phyloP scores from a whole-genome alignment of 2,113 vertebrate genomes.

The Agelaius phoeniceus region DNA sequence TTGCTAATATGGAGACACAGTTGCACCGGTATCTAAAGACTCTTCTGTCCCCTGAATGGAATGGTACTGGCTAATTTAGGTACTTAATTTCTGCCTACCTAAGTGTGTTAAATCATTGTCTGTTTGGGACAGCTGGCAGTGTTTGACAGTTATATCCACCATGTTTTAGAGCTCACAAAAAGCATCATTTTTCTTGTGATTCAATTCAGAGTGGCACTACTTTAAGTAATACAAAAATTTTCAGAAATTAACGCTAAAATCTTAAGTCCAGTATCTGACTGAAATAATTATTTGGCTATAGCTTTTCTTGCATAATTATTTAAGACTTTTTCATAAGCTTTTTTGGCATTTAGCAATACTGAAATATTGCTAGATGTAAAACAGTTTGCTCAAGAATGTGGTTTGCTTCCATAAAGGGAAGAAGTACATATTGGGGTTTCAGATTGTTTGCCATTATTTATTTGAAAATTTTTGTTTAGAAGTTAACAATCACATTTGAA shows the following conservation, averaged over 20 bases:
- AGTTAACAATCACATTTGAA: neutral
- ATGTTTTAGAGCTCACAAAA: neutral
- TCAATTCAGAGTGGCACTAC: neutral
- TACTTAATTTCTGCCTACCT: neutral
- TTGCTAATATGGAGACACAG: neutral
- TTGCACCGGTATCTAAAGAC: neutral
- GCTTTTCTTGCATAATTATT: neutral
- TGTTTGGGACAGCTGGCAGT: neutral
- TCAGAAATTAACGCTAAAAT: neutral
- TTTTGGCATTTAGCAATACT: neutral
- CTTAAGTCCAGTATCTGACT: neutral
- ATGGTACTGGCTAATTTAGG: neutral
- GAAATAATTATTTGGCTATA: neutral
- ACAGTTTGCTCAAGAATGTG: neutral
- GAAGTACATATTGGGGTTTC: fast-evolving
- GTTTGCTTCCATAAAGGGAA: neutral
- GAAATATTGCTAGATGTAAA: neutral
- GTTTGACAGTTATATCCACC: neutral
- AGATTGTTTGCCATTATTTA: neutral
- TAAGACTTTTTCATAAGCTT: too few relatives aligned
- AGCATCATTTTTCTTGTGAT: neutral
- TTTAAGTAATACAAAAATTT: neutral
- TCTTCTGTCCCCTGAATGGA: neutral
- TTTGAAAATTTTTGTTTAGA: neutral
- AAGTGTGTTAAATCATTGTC: neutral